Conservation (phyloP, 2,797 vertebrate genomes). For the Microtus obscurus region DNA sequence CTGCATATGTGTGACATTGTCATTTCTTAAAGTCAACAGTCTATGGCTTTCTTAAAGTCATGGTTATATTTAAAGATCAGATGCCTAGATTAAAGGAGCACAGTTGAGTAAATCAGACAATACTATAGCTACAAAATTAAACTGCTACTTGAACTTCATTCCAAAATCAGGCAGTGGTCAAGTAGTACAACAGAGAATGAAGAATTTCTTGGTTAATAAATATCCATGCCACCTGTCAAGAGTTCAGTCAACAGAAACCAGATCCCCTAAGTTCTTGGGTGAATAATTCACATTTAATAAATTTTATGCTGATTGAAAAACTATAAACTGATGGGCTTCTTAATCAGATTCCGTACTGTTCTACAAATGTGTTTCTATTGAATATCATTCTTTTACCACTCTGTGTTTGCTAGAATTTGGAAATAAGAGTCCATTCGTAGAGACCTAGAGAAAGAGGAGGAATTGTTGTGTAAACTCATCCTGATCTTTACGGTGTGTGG, state of each 20-base stretch:
- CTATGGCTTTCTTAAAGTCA: neutral
- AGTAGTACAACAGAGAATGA: neutral
- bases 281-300: neutral
- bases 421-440: neutral
- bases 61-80: slow-evolving; percentile 54
- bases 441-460: neutral
- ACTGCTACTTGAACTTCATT: neutral
- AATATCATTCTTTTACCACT: neutral
- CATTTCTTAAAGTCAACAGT: slow-evolving; percentile 8
- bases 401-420: neutral
- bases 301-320: neutral
- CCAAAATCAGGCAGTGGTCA: neutral
- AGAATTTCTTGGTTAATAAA: slow-evolving; percentile 15
- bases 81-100: slow-evolving; percentile 13
- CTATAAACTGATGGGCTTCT: neutral
- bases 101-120: slow-evolving; percentile 1
- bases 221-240: slow-evolving; percentile 21
- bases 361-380: slow-evolving; percentile 17
- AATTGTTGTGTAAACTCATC: neutral
- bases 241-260: slow-evolving; percentile 44
- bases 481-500: neutral
- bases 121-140: slow-evolving; percentile 7
- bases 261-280: neutral
- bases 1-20: neutral
- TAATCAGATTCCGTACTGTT: neutral